phyloP scores from a whole-genome alignment of 2,797 vertebrate species.

The Pseudochromis fuscus region DNA sequence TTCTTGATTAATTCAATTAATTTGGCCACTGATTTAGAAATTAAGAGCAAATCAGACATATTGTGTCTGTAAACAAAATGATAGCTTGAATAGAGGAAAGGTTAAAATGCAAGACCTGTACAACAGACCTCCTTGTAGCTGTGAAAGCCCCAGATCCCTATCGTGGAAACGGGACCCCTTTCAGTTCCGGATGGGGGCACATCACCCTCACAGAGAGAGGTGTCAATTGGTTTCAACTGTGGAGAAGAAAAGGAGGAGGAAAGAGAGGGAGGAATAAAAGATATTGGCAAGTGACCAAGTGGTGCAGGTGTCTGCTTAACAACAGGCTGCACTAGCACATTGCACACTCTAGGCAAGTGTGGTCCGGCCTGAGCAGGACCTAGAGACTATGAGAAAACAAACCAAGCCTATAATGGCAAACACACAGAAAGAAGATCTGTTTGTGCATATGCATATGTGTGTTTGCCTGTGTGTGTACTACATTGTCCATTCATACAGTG shows the following conservation, averaged over 20 bases:
- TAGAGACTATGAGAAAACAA: conserved; percentile 60
- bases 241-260: conserved; percentile 42
- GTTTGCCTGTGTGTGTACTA: conserved; percentile 14
- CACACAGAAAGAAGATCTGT: conserved; percentile 49
- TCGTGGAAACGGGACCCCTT: conserved; percentile 67
- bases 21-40: conserved; percentile 1
- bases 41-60: background rate
- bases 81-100: conserved; percentile 60
- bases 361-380: conserved; percentile 75
- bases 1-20: conserved; percentile 5
- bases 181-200: conserved; percentile 61
- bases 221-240: conserved; percentile 69
- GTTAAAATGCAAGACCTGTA: conserved; percentile 69
- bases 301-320: conserved; percentile 81
- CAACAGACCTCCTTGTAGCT: conserved; percentile 69
- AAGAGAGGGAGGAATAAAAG: conserved; percentile 59
- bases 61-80: conserved; percentile 39
- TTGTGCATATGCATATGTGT: background rate
- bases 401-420: conserved; percentile 66
- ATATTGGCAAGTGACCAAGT: conserved; percentile 75
- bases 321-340: conserved; percentile 63
- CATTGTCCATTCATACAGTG: conserved; percentile 62
- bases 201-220: conserved; percentile 60
- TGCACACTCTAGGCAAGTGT: conserved; percentile 60
- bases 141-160: conserved; percentile 73